Conservation (phyloP, 1,140 invertebrate genomes). For the Saccostrea echinata region DNA sequence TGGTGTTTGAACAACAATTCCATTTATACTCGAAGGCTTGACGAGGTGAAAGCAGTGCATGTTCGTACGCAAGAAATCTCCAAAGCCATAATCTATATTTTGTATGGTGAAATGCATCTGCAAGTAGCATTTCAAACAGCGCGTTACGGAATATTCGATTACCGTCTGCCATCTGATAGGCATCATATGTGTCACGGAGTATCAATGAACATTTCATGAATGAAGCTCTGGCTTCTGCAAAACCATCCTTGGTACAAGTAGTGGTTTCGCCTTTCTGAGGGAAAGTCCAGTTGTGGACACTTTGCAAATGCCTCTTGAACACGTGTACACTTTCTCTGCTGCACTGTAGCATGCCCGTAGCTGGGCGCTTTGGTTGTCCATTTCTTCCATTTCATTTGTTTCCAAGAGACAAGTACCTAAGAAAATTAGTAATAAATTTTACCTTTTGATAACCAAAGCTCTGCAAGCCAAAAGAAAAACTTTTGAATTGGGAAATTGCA, state of each 20-base stretch:
- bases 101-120: slow-evolving; percentile 27
- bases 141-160: background rate
- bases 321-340: background rate
- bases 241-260: slow-evolving; percentile 6
- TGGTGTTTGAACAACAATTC: slow-evolving; percentile 4
- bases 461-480: background rate
- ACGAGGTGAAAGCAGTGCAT: slow-evolving; percentile 25
- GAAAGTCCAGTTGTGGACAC: slow-evolving; percentile 29
- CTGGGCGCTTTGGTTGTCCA: slow-evolving; percentile 13
- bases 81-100: slow-evolving; percentile 41
- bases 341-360: background rate
- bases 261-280: background rate
- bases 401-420: background rate
- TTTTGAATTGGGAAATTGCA: background rate
- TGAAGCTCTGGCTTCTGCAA: slow-evolving; percentile 38
- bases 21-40: slow-evolving; percentile 23
- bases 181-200: slow-evolving; percentile 11
- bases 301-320: slow-evolving; percentile 32
- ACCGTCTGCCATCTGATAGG: slow-evolving; percentile 3
- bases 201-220: slow-evolving; percentile 22
- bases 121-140: slow-evolving; percentile 30
- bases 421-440: background rate
- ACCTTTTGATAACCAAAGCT: background rate
- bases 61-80: background rate
- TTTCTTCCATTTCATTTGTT: background rate